These are phyloP conservation scores for Cydia pomonella DNA, from an alignment of 1,140 invertebrate genomes.

Conservation along the genomic window DNA sequence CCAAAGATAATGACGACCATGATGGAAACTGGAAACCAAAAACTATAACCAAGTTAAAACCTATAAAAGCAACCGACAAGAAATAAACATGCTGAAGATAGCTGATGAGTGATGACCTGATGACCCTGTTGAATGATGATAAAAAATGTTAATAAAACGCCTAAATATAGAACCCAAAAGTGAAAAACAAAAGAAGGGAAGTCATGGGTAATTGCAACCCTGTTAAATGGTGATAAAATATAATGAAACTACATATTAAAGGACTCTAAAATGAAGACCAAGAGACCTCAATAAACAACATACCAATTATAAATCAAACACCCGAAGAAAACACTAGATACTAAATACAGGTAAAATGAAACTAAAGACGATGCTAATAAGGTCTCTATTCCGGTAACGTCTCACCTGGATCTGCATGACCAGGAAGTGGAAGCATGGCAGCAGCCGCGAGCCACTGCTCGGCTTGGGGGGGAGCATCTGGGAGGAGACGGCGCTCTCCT, in stretches of 20 bases:
- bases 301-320: not conserved
- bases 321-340: not conserved
- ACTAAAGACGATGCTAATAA: slow-evolving; percentile 33
- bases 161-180: too few species aligned
- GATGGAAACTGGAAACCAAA: not conserved
- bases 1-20: not conserved
- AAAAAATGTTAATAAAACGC: too few species aligned
- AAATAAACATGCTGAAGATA: not conserved
- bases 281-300: not conserved
- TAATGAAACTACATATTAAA: too few species aligned
- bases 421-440: slow-evolving; percentile 74
- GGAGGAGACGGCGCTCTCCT: slow-evolving; percentile 74
- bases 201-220: too few species aligned
- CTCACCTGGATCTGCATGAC: slow-evolving; percentile 76
- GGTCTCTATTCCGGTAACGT: slow-evolving; percentile 69
- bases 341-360: not conserved
- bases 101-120: not conserved
- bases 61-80: not conserved
- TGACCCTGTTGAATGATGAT: not conserved
- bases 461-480: slow-evolving; percentile 72
- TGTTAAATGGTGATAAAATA: too few species aligned
- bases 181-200: too few species aligned
- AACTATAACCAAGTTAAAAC: not conserved
- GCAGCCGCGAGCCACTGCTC: slow-evolving; percentile 61
- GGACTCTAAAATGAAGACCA: not conserved